Evolutionary conservation across 2,113 vertebrate genomes (phyloP), one percentile per base, ranked within the genome.

Genomic region (Eulemur rufifrons): DNA sequence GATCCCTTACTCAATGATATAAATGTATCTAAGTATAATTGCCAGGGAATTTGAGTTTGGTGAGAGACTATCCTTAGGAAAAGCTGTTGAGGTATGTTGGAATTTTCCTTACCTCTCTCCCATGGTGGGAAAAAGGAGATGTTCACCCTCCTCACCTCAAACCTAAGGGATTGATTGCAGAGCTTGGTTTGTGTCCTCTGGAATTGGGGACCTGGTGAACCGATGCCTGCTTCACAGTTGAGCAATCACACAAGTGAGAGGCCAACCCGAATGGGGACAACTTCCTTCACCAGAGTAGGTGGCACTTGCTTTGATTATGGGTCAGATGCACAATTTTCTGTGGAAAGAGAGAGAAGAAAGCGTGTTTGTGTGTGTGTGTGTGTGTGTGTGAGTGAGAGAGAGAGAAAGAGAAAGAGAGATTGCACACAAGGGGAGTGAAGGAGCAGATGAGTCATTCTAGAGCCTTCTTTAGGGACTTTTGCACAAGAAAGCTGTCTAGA

Each of bases 131-230:
- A 23, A 54, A 52, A n/a, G 6, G 14, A 52, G 6, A 63, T n/a
- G 2, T 3, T 47, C 10, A 69, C 9, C 7, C 0, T 0, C 56
- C 34, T 71, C 13, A 10, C 8, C 5, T 76, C 14, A 69, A 17
- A 2, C 15, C 12, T 59, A 13, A 59, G 29, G 45, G 18, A 73
- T 14, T 5, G 20, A 5, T 17, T 39, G 3, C 12, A 63, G 5
- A 76, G 1, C 8, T 85, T 61, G 20, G 4, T 32, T n/a, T 82
- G 3, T 10, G 11, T 45, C 17, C 18, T 63, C 6, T 64, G 34
- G 37, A 88, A 50, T 50, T 47, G 21, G 18, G 34, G 13, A 39
- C 34, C 17, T 10, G 4, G 21, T 29, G 18, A 52, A 45, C 1
- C 4, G 29, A 11, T 21, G n/a, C 14, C 25, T 54, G 37, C 8